phyloP scores from a whole-genome alignment of 2,888 invertebrate genomes.

The Gymnocheta viridis region DNA sequence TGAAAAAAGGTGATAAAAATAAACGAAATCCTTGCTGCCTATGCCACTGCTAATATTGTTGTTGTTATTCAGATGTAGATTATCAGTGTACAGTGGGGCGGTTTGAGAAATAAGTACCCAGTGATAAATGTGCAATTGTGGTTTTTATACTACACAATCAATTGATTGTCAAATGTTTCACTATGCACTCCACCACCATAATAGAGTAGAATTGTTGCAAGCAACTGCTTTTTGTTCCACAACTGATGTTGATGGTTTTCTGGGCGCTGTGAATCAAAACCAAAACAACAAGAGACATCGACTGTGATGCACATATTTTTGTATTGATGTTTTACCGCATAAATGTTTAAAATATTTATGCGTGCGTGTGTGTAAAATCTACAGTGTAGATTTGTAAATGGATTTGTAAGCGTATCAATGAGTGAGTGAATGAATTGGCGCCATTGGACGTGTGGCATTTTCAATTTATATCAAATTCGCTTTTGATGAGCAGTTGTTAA shows the following conservation, averaged over 20 bases:
- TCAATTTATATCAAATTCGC: constrained; percentile 67
- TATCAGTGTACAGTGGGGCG: constrained; percentile 12
- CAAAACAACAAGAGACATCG: constrained; percentile 31
- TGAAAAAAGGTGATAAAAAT: constrained; percentile 34
- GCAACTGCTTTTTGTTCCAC: background rate
- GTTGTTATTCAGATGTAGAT: constrained; percentile 4
- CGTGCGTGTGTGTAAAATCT: background rate
- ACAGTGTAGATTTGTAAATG: constrained; percentile 15
- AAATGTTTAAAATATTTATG: constrained; percentile 63
- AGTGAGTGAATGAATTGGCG: constrained; percentile 60
- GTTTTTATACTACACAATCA: too few relatives aligned
- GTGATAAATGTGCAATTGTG: too few relatives aligned
- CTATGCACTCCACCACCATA: background rate
- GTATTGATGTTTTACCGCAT: constrained; percentile 61
- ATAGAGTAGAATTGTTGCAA: constrained; percentile 6
- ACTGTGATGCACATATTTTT: constrained; percentile 32
- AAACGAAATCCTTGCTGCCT: constrained; percentile 7
- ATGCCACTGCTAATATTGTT: constrained; percentile 11
- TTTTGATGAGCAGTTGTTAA: constrained; percentile 51
- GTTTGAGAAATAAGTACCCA: background rate
- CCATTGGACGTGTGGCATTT: constrained; percentile 68
- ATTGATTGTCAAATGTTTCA: background rate
- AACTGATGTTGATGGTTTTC: constrained; percentile 14
- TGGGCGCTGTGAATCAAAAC: constrained; percentile 34
- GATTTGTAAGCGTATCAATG: constrained; percentile 46